Evolutionary conservation across 2,888 invertebrate genomes (phyloP).

Genomic region (Idaea straminata): DNA sequence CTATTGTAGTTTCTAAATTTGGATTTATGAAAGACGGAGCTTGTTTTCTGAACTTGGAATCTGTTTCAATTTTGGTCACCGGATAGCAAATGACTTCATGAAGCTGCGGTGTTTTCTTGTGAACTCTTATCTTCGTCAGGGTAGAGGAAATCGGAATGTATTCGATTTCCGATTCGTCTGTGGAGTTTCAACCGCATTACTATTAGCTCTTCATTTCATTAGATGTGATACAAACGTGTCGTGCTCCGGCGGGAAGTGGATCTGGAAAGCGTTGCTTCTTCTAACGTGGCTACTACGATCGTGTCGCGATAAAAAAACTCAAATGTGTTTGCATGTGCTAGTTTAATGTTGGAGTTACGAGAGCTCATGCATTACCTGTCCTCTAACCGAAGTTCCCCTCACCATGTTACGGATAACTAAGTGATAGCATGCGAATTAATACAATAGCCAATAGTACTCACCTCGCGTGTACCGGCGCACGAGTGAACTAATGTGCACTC

Average conservation of each 20-base stretch:
- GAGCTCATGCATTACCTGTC: conserved; percentile 68
- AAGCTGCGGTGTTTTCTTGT: conserved; percentile 80
- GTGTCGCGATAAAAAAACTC: conserved; percentile 41
- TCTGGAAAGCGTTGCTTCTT: conserved; percentile 50
- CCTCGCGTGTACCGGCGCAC: conserved; percentile 54
- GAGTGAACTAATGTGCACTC: conserved; percentile 53
- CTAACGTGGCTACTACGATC: conserved; percentile 56
- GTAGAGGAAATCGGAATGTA: conserved; percentile 91
- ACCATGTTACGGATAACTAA: conserved; percentile 51
- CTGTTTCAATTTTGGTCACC: conserved; percentile 60
- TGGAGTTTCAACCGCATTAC: conserved; percentile 72
- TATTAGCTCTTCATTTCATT: conserved; percentile 45
- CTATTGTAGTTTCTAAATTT: conserved; percentile 48
- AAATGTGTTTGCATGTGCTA: conserved; percentile 45
- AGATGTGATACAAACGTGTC: conserved; percentile 66
- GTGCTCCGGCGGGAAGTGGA: conserved; percentile 60
- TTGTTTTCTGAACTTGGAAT: conserved; percentile 79
- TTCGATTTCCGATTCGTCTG: conserved; percentile 89
- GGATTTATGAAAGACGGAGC: conserved; percentile 78
- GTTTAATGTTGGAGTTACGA: conserved; percentile 75
- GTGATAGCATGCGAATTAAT: conserved; percentile 50
- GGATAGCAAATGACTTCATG: conserved; percentile 83
- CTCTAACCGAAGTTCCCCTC: conserved; percentile 56
- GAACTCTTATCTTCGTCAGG: conserved; percentile 88
- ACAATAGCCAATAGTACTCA: conserved; percentile 55